A percentile compares a stretch with the other conserved stretches of the same genome.
phyloP scores from a whole-genome alignment of 2,888 invertebrate genomes.

The Julus scandinavius region DNA sequence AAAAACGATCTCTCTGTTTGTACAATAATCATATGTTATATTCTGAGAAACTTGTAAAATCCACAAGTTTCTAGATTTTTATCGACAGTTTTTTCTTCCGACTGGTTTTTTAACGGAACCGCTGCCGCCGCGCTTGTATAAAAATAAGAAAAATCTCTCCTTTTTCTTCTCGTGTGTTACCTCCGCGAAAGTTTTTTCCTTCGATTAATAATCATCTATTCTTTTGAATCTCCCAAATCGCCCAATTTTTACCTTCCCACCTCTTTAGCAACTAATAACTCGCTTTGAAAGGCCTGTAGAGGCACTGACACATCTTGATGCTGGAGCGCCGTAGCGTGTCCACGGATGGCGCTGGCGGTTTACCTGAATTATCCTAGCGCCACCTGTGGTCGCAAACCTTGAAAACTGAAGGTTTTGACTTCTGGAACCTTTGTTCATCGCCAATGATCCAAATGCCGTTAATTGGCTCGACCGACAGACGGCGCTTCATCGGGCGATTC shows the following conservation, averaged over 20 bases:
- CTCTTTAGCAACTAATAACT: neutral
- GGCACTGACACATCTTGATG: neutral
- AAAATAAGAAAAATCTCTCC: constrained; percentile 42
- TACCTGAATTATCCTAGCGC: too few relatives aligned
- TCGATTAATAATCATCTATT: constrained; percentile 9
- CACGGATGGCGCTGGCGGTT: too few relatives aligned
- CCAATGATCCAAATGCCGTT: too few relatives aligned
- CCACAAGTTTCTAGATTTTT: neutral
- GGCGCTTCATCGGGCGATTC: too few relatives aligned
- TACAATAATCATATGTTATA: neutral
- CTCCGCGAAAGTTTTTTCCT: neutral
- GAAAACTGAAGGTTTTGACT: too few relatives aligned
- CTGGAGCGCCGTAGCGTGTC: constrained; percentile 47
- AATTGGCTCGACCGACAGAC: too few relatives aligned
- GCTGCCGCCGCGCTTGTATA: constrained; percentile 39
- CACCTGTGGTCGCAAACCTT: too few relatives aligned
- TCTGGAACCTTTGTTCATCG: too few relatives aligned
- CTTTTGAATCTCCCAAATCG: neutral
- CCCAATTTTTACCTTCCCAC: neutral
- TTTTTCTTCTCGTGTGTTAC: constrained; percentile 42
- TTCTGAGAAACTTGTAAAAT: neutral
- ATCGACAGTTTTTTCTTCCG: neutral
- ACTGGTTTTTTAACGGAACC: neutral
- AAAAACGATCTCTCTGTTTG: too few relatives aligned
- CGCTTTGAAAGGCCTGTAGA: neutral